Percentiles rank a stretch among this genome's conserved stretches.
Evolutionary conservation across 1,140 invertebrate species (phyloP).

Genomic region (Nomia melanderi): DNA sequence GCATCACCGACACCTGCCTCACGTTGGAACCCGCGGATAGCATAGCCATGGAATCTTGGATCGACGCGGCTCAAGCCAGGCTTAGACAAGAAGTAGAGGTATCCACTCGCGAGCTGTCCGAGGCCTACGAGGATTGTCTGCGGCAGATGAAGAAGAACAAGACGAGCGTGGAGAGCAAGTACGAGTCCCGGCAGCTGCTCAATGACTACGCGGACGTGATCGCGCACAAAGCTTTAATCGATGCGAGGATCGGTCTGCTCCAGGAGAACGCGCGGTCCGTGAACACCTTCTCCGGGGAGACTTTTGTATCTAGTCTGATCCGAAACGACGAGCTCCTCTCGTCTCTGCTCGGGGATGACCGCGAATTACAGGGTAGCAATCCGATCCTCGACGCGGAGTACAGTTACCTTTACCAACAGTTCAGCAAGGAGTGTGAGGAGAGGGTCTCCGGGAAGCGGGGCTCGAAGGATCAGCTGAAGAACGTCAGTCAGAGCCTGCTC

Average conservation of each 20-base stretch:
- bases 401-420: conserved; percentile 83
- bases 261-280: conserved; percentile 54
- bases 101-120: conserved; percentile 84
- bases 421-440: conserved; percentile 81
- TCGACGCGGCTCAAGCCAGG: conserved; percentile 85
- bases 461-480: conserved; percentile 69
- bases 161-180: conserved; percentile 72
- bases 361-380: conserved; percentile 78
- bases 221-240: conserved; percentile 88
- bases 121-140: conserved; percentile 84
- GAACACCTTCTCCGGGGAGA: conserved; percentile 58
- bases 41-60: conserved; percentile 85
- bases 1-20: conserved; percentile 77
- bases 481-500: conserved; percentile 62
- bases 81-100: conserved; percentile 86
- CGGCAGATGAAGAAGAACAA: conserved; percentile 80
- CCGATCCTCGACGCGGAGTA: conserved; percentile 82
- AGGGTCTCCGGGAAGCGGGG: conserved; percentile 60
- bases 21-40: conserved; percentile 84
- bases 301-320: conserved; percentile 74
- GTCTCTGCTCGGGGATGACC: conserved; percentile 64
- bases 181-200: conserved; percentile 82
- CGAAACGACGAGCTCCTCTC: conserved; percentile 71
- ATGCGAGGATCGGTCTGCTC: conserved; percentile 85
- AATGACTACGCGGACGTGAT: conserved; percentile 87